Base-by-base conservation (phyloP, 2,113 vertebrate genomes). In the Osmerus mordax region DNA sequence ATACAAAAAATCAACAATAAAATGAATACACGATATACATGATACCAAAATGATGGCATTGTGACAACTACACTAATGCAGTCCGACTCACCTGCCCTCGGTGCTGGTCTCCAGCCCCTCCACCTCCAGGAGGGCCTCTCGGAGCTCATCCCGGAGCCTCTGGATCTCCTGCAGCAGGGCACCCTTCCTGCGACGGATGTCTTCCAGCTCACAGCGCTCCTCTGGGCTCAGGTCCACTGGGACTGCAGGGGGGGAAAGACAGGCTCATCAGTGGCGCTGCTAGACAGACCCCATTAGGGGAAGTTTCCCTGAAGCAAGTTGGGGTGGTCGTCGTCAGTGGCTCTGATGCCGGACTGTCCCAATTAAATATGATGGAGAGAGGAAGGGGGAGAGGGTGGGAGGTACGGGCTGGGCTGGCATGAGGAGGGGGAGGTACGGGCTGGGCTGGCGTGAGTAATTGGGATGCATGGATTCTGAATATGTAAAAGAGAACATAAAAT, bases 221-320 rank as follows among this genome's bases (percentile, higher is more conserved):
- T 97, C 95, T 4, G 94, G 93, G 71, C 94, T 96, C 78, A 97
- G 93, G 89, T 96, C 95, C 75, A 94, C 94, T 72, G 95, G 95
- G 71, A 96, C 95, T 95, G 75, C 0, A 54, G 25, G 59, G 12
- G 19, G 25, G 59, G 19, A 12, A 7, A 47, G 41, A 11, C 41
- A 7, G 32, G 32, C 32, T 28, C 25, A 28, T 28, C 25, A 23
- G n/a, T 28, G 2, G 2, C 25, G 25, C 25, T 28, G 25, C 25
- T 28, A 28, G 25, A 28, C 25, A 84, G 67, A 28, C 32, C 32
- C 32, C 32, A 36, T 7, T 5, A 36, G 41, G 41, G 41, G 41
- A 1, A 0, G 7, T 36, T 36, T 36, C 32, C 32, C 95, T 95
- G 76, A 0, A 53, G 23, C 36, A 32, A 2, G 54, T 18, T 8